These are phyloP conservation scores for Metaphire vulgaris DNA, from an alignment of 1,140 invertebrate species.

Conservation along the genomic window DNA sequence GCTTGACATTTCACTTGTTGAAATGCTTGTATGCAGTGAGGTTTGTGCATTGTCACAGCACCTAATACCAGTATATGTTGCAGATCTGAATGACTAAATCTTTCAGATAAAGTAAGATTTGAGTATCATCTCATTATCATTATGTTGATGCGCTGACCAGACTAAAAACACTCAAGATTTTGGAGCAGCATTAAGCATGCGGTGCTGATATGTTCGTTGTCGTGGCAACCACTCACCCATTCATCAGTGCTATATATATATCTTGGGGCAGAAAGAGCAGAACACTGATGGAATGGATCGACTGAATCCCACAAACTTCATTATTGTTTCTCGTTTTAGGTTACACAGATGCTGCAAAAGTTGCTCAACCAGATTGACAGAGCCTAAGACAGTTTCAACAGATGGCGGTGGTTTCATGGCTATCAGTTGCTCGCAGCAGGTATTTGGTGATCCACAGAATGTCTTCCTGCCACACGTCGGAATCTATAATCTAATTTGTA, in stretches of 20 bases:
- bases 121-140: too few species aligned
- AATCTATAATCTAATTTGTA: too few species aligned
- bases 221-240: neutral
- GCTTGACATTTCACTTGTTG: too few species aligned
- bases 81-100: too few species aligned
- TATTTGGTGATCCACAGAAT: neutral
- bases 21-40: too few species aligned
- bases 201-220: neutral
- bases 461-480: neutral
- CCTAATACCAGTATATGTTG: too few species aligned
- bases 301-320: neutral
- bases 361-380: neutral
- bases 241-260: neutral
- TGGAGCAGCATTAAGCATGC: too few species aligned
- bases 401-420: neutral
- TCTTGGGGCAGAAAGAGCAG: neutral
- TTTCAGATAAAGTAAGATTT: too few species aligned
- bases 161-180: neutral
- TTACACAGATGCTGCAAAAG: neutral
- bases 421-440: neutral
- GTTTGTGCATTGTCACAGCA: too few species aligned
- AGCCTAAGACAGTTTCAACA: neutral
- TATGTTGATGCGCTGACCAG: neutral
- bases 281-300: neutral
- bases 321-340: neutral